Base-by-base conservation (phyloP, 1,140 invertebrate genomes). In the Plutomurus gul region DNA sequence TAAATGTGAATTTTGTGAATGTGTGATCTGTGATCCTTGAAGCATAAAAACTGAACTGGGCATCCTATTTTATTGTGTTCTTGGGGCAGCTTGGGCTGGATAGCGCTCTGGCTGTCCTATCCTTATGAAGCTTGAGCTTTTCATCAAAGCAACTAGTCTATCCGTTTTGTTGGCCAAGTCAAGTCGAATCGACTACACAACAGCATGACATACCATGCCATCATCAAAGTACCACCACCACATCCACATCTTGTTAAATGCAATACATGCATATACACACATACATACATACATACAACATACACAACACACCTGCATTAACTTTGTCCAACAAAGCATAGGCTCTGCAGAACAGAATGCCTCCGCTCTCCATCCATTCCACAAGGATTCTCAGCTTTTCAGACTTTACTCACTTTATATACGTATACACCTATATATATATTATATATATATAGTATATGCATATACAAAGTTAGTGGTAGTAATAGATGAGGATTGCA, bases 1-100 rank as follows among this genome's bases (percentile, higher is more conserved):
- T 30, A 27, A 65, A 65, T 65, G 56, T 30, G 56, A 36, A 65
- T 65, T 60, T 65, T 65, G 56, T 65, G 56, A 65, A 65, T 65
- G 56, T 65, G 56, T 65, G 56, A 65, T 65, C 56, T 65, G 56
- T 65, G 56, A 65, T 65, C 56, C 56, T 65, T 65, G 56, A 65
- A 65, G 56, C 56, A 33, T 65, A 65, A 65, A 30, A 65, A 65
- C 56, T 65, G 56, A 65, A 65, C 56, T 65, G 56, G 56, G 56
- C 56, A 65, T 56, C 51, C 51, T 56, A 56, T 65, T 65, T 65
- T 65, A 65, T 65, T 65, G 56, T 65, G 56, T 65, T 65, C 30
- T 30, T 65, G 56, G 39, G 56, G 30, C 56, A 65, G 46, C 8
- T n/a, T 16, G 18, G 46, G 16, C 16, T 49, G 46, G 46, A 33